Conservation (phyloP, 64 coral and sea anemone species). For the Dendronephthya gigantea region DNA sequence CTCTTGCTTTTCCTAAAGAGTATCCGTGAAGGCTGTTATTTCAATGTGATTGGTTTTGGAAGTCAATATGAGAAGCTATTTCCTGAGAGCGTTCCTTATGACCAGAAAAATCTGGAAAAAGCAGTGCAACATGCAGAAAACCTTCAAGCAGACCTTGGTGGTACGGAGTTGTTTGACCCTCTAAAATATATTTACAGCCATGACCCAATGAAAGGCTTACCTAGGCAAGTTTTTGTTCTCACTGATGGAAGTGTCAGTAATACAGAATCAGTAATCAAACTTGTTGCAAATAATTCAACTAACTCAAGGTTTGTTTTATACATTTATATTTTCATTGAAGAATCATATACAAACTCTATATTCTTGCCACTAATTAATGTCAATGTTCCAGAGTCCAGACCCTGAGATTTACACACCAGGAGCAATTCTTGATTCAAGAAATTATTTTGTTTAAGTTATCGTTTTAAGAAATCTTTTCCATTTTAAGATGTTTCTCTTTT, state of each 20-base stretch:
- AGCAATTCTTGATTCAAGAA: no score
- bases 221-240: constrained; percentile 34
- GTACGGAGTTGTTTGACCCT: constrained; percentile 49
- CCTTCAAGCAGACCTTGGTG: constrained; percentile 68
- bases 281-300: neutral
- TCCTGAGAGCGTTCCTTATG: constrained; percentile 27
- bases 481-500: constrained; percentile 65
- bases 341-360: neutral
- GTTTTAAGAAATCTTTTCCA: no score
- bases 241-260: constrained; percentile 35
- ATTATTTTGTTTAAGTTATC: no score
- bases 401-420: no score
- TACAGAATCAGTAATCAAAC: constrained; percentile 17
- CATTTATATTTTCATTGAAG: neutral
- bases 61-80: constrained; percentile 47
- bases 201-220: constrained; percentile 19
- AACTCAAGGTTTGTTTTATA: constrained; percentile 21
- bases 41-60: constrained; percentile 85
- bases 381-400: neutral
- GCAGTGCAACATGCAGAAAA: constrained; percentile 32
- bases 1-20: constrained; percentile 79
- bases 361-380: neutral
- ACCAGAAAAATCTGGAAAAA: constrained; percentile 31
- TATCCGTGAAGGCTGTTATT: constrained; percentile 59
- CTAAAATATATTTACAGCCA: constrained; percentile 60